phyloP scores from a whole-genome alignment of 1,140 invertebrate species.

The Lepidostoma basale region DNA sequence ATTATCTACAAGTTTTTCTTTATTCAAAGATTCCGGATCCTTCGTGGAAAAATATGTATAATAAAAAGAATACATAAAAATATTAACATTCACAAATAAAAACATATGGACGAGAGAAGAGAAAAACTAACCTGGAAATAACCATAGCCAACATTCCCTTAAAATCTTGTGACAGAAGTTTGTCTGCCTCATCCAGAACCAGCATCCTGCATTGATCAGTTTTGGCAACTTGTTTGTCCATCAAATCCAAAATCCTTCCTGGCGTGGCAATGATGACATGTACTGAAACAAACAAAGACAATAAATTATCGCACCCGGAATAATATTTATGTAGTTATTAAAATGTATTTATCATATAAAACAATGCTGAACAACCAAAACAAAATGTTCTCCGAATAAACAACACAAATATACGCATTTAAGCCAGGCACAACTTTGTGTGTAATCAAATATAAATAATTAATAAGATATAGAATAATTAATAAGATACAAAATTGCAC shows the following conservation, averaged over 20 bases:
- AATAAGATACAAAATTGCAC: no score
- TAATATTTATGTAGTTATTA: background rate
- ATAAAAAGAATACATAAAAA: background rate
- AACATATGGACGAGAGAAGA: no score
- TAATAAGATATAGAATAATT: no score
- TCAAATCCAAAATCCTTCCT: conserved; percentile 98
- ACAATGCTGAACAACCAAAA: no score
- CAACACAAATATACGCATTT: no score
- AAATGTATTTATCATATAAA: no score
- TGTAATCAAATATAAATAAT: no score
- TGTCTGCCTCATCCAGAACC: conserved; percentile 99
- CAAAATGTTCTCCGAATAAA: no score
- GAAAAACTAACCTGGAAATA: conserved; percentile 74
- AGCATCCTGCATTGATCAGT: conserved; percentile 96
- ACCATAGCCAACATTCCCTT: conserved; percentile 98
- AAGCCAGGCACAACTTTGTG: no score
- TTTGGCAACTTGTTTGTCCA: conserved; percentile 98
- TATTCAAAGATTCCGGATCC: no score
- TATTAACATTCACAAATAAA: no score
- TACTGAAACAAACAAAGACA: conserved; percentile 65
- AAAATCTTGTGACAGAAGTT: conserved; percentile 98
- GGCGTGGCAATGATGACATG: conserved; percentile 99
- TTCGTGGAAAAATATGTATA: background rate
- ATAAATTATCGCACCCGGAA: background rate
- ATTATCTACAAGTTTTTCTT: no score